phyloP scores from a whole-genome alignment of 2,797 vertebrate genomes.

The Gadopsis marmoratus region DNA sequence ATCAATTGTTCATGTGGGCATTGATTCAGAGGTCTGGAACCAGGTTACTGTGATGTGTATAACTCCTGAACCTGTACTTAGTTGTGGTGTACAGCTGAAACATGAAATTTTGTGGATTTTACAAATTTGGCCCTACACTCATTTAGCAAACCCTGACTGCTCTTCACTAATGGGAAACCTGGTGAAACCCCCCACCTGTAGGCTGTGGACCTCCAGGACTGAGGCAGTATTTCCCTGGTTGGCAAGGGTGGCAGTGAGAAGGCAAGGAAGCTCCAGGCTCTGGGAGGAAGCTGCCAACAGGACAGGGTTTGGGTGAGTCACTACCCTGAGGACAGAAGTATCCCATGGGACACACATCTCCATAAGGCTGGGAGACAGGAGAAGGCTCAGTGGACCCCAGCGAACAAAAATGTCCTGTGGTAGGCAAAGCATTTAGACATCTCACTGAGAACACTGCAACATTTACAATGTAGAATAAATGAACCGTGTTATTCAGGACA shows the following conservation, averaged over 20 bases:
- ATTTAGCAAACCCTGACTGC: not conserved
- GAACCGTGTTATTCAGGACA: slow-evolving; percentile 1
- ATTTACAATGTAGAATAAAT: slow-evolving; percentile 16
- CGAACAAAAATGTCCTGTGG: slow-evolving; percentile 84
- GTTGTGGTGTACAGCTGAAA: not conserved
- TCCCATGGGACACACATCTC: slow-evolving; percentile 91
- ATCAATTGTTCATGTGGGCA: not conserved
- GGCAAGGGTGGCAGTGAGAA: slow-evolving; percentile 87
- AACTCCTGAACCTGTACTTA: not conserved
- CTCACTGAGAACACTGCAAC: slow-evolving; percentile 19
- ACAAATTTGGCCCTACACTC: not conserved
- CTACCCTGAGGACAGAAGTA: slow-evolving; percentile 90
- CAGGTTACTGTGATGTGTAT: not conserved
- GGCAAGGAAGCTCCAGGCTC: slow-evolving; percentile 81
- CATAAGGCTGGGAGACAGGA: slow-evolving; percentile 82
- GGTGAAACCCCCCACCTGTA: slow-evolving; percentile 74
- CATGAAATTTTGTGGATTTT: slow-evolving; percentile 1
- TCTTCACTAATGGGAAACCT: slow-evolving; percentile 14
- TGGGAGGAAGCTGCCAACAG: slow-evolving; percentile 86
- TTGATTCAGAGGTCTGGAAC: not conserved
- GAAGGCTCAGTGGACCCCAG: slow-evolving; percentile 77
- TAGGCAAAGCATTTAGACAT: slow-evolving; percentile 45
- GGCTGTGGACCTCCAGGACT: slow-evolving; percentile 77
- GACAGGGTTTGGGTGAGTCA: slow-evolving; percentile 87
- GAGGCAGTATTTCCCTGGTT: slow-evolving; percentile 88